phyloP scores from a whole-genome alignment of 2,797 vertebrate species.

The Thunnus albacares region DNA sequence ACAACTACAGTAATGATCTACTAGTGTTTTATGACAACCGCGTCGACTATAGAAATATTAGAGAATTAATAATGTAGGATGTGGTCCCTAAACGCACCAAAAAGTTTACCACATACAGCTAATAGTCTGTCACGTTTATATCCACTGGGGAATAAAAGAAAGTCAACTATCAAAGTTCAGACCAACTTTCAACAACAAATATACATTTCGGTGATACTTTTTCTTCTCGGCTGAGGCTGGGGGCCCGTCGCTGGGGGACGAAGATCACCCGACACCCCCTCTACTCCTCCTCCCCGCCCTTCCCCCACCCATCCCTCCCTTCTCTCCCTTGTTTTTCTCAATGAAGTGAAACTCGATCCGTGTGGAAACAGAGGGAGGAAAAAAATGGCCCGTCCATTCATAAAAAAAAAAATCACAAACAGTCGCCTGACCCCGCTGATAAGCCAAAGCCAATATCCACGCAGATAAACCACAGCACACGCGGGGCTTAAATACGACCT shows the following conservation, averaged over 20 bases:
- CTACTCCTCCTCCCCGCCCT: conserved; percentile 47
- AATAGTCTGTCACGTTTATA: background rate
- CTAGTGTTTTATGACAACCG: fast-evolving
- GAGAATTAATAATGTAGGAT: background rate
- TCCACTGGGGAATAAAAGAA: too few species aligned
- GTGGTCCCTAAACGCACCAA: conserved; percentile 18
- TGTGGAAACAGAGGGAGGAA: conserved; percentile 64
- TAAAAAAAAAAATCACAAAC: conserved; percentile 76
- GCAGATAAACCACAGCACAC: conserved; percentile 13
- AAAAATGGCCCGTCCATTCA: conserved; percentile 82
- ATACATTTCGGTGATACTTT: conserved; percentile 2
- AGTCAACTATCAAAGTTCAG: background rate
- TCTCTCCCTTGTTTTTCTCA: conserved; percentile 87
- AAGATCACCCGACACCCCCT: conserved; percentile 39
- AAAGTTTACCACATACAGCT: background rate
- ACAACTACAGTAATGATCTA: background rate
- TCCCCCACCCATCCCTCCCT: conserved; percentile 55
- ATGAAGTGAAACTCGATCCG: conserved; percentile 89
- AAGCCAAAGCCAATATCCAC: conserved; percentile 30
- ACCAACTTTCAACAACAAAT: background rate
- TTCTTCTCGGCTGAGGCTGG: background rate
- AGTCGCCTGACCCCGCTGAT: conserved; percentile 50
- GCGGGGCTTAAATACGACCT: background rate
- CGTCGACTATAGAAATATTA: background rate
- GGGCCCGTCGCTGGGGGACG: conserved; percentile 18